Evolutionary conservation across 2,797 vertebrate genomes (phyloP).

Genomic region (Coilia nasus): DNA sequence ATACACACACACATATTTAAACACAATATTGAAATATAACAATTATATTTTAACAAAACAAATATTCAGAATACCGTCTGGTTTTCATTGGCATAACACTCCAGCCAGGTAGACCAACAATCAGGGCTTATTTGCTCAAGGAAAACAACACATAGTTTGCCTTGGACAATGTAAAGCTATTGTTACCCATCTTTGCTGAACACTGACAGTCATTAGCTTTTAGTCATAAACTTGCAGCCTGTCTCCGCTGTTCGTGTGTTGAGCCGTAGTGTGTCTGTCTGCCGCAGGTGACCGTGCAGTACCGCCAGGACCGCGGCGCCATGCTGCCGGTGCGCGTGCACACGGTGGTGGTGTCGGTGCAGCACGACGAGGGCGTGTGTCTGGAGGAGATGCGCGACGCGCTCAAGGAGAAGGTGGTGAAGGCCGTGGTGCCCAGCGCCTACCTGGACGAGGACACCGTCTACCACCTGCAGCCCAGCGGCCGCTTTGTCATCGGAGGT

Average conservation of each 20-base stretch:
- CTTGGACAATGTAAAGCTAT: too few relatives aligned
- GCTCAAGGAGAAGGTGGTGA: conserved; percentile 91
- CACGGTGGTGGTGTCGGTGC: conserved; percentile 93
- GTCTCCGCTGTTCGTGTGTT: background rate
- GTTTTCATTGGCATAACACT: too few relatives aligned
- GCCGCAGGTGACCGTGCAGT: conserved; percentile 91
- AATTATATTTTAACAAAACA: too few relatives aligned
- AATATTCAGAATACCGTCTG: too few relatives aligned
- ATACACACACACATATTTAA: too few relatives aligned
- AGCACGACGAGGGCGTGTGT: conserved; percentile 85
- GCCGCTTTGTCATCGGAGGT: conserved; percentile 94
- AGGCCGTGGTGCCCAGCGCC: conserved; percentile 84
- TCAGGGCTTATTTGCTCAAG: too few relatives aligned
- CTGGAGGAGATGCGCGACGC: conserved; percentile 89
- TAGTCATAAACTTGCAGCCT: too few relatives aligned
- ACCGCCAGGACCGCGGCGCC: conserved; percentile 89
- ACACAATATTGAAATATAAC: too few relatives aligned
- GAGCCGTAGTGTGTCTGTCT: background rate
- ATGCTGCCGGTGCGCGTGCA: conserved; percentile 91
- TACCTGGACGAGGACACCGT: conserved; percentile 91
- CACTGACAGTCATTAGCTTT: too few relatives aligned
- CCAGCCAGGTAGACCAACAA: too few relatives aligned
- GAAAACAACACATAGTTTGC: too few relatives aligned
- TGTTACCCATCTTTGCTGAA: too few relatives aligned
- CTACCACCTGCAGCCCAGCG: conserved; percentile 93